phyloP scores from a whole-genome alignment of 2,113 vertebrate species.

The Ctenodactylus gundi region DNA sequence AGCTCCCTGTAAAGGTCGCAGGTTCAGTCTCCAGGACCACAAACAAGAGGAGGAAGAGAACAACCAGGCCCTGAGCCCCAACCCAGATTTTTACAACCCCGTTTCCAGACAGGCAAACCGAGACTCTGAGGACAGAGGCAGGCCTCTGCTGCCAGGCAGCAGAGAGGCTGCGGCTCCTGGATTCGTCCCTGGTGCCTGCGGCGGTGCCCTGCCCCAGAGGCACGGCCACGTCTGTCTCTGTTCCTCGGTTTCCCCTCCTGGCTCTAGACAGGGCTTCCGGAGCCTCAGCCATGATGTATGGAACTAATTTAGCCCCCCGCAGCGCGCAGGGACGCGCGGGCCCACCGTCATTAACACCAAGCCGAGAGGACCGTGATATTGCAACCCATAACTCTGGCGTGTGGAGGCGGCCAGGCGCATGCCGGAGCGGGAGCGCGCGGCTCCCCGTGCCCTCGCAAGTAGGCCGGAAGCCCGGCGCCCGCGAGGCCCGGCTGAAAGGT shows the following conservation, averaged over 20 bases:
- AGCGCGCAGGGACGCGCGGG: not conserved
- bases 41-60: not conserved
- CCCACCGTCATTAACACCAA: not conserved
- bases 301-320: not conserved
- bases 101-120: not conserved
- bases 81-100: too few species aligned
- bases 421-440: too few species aligned
- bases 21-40: not conserved
- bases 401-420: not conserved
- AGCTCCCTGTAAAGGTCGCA: not conserved
- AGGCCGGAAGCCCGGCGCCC: too few species aligned
- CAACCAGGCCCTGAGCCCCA: not conserved
- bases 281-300: not conserved
- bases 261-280: not conserved
- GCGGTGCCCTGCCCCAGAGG: not conserved
- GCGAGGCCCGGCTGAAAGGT: too few species aligned
- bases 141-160: accelerated
- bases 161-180: not conserved
- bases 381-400: not conserved
- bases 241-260: conserved; percentile 41
- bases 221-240: not conserved
- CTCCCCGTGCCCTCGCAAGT: too few species aligned
- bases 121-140: not conserved
- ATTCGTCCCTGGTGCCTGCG: not conserved
- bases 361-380: not conserved